phyloP scores from a whole-genome alignment of 2,888 invertebrate genomes.

The Leuctra nigra region DNA sequence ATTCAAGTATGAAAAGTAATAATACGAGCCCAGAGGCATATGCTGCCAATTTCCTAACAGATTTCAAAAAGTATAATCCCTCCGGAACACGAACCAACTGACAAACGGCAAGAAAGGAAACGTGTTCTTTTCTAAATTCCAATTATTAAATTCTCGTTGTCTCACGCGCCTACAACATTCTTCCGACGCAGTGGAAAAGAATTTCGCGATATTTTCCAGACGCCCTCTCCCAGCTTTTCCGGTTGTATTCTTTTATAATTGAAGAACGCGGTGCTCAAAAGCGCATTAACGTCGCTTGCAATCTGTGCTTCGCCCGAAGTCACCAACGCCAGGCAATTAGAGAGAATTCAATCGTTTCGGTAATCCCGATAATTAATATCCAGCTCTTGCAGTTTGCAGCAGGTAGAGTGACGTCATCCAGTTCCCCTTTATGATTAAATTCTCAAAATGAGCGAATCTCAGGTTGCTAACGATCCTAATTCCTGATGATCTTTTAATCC shows the following conservation, averaged over 20 bases:
- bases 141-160: slow-evolving; percentile 6
- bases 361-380: slow-evolving; percentile 15
- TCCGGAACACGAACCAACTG: no score
- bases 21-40: no score
- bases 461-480: no score
- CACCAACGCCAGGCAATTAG: slow-evolving; percentile 4
- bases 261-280: slow-evolving; percentile 9
- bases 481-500: no score
- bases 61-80: no score
- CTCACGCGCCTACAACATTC: neutral
- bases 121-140: slow-evolving; percentile 6
- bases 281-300: slow-evolving; percentile 3
- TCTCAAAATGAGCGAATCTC: no score
- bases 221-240: neutral
- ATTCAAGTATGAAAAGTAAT: no score
- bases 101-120: no score
- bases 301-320: neutral
- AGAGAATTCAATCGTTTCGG: neutral
- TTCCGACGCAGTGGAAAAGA: slow-evolving; percentile 3
- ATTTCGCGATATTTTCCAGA: slow-evolving; percentile 5
- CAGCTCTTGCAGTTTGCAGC: neutral
- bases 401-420: slow-evolving; percentile 1
- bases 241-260: neutral
- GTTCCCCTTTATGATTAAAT: no score
- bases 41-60: no score